phyloP scores from a whole-genome alignment of 2,797 vertebrate genomes.

The Xyrichtys novacula region DNA sequence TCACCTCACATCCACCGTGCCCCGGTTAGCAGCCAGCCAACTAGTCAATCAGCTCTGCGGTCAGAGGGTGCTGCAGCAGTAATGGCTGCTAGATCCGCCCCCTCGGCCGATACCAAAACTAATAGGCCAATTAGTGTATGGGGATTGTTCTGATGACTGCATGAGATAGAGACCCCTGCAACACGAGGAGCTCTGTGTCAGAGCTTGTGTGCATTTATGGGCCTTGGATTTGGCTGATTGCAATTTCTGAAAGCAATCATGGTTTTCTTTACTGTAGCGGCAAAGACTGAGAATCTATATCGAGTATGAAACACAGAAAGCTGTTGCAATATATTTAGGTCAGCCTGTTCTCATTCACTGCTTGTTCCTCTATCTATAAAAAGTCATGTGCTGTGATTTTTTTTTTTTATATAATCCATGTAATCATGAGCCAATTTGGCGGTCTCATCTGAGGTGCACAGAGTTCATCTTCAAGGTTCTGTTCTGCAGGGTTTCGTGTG shows the following conservation, averaged over 20 bases:
- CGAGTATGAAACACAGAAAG: background rate
- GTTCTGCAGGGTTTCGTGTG: background rate
- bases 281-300: background rate
- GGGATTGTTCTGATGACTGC: conserved; percentile 63
- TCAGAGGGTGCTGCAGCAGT: conserved; percentile 47
- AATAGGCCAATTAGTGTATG: conserved; percentile 76
- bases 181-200: conserved; percentile 14
- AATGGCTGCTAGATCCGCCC: conserved; percentile 55
- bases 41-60: conserved; percentile 54
- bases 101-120: conserved; percentile 66
- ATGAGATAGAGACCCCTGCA: conserved; percentile 42
- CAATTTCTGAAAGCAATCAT: background rate
- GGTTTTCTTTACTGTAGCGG: conserved; percentile 1
- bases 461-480: background rate
- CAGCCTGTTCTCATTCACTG: background rate
- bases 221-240: conserved; percentile 10
- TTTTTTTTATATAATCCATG: background rate
- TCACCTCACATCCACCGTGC: conserved; percentile 38
- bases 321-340: background rate
- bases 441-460: background rate
- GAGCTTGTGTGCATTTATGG: conserved; percentile 11
- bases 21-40: conserved; percentile 29
- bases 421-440: conserved; percentile 1
- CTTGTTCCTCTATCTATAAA: background rate
- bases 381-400: background rate